Percentiles rank a stretch among this genome's conserved stretches.
phyloP scores from a whole-genome alignment of 92 coral and sea anemone species.

The Zoanthus sansibaricus region DNA sequence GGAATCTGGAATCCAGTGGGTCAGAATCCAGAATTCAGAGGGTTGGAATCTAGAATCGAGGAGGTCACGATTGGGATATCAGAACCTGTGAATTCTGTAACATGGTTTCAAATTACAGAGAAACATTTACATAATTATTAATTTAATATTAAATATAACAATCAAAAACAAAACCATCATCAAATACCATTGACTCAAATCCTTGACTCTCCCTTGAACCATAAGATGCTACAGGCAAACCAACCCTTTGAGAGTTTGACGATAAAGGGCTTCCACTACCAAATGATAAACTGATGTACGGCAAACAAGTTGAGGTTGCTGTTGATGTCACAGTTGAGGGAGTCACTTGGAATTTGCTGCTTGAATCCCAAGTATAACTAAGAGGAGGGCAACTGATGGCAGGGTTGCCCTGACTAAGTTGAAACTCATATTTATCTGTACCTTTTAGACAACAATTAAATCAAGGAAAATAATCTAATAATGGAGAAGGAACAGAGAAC shows the following conservation, averaged over 20 bases:
- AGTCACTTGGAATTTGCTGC: constrained; percentile 47
- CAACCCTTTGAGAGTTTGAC: not conserved
- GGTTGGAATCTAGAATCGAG: too few species aligned
- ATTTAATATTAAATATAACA: not conserved
- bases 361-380: constrained; percentile 60
- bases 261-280: constrained; percentile 44
- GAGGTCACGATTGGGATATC: too few species aligned
- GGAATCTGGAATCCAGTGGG: too few species aligned
- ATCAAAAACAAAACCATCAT: not conserved
- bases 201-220: not conserved
- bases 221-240: not conserved
- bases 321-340: constrained; percentile 40
- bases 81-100: too few species aligned
- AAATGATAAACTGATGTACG: constrained; percentile 66
- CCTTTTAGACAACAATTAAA: constrained; percentile 41
- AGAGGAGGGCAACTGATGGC: constrained; percentile 66
- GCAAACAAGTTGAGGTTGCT: constrained; percentile 66
- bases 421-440: constrained; percentile 83
- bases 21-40: too few species aligned
- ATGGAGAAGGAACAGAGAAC: not conserved
- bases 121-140: not conserved
- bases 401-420: constrained; percentile 60
- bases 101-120: not conserved
- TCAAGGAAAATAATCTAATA: constrained; percentile 43
- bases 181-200: not conserved